A percentile compares a stretch with the other conserved stretches of the same genome.
phyloP scores from a whole-genome alignment of 2,113 vertebrate genomes.

The Saguinus imperator region DNA sequence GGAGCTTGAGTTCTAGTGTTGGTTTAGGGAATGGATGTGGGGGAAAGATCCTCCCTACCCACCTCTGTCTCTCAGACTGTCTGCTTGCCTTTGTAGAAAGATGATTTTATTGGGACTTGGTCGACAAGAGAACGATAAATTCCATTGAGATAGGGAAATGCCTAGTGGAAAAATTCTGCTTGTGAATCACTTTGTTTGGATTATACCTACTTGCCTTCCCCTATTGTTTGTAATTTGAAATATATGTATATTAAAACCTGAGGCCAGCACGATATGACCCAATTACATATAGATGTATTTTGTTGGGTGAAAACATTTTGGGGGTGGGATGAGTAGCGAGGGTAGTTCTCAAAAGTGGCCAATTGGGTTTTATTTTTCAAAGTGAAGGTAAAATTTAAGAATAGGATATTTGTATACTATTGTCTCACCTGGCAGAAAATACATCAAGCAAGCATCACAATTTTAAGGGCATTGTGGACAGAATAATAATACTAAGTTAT shows the following conservation, averaged over 20 bases:
- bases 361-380: conserved; percentile 33
- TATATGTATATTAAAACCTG: background rate
- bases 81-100: background rate
- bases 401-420: background rate
- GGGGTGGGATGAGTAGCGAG: background rate
- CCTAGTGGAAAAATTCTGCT: background rate
- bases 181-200: background rate
- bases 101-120: background rate
- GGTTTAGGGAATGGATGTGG: background rate
- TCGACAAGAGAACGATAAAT: background rate
- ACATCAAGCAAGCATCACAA: background rate
- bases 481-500: background rate
- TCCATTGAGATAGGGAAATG: background rate
- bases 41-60: background rate
- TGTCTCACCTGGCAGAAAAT: background rate
- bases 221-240: conserved; percentile 34
- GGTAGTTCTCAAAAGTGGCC: background rate
- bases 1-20: background rate
- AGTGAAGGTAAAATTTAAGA: background rate
- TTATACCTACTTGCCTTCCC: background rate
- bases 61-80: background rate
- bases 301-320: background rate
- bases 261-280: background rate
- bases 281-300: background rate
- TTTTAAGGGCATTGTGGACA: background rate